Percentiles rank a stretch among this genome's conserved stretches.
phyloP scores from a whole-genome alignment of 2,888 invertebrate species.

The Troides helena region DNA sequence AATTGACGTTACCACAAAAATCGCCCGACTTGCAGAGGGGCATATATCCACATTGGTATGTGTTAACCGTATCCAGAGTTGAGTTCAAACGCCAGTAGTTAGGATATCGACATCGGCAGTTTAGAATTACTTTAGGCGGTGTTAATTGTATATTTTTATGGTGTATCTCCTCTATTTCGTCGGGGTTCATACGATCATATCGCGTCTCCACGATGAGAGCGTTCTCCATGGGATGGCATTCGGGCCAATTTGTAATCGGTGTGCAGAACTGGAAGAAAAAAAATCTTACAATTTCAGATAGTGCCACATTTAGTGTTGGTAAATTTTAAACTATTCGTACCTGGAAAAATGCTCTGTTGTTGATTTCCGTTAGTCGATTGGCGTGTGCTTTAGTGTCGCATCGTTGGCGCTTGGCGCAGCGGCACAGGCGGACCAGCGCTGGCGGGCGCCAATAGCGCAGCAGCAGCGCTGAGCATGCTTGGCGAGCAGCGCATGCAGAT shows the following conservation, averaged over 20 bases:
- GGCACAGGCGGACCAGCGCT: constrained; percentile 81
- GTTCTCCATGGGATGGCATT: constrained; percentile 55
- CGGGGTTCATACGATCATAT: constrained; percentile 59
- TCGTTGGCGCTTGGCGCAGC: constrained; percentile 75
- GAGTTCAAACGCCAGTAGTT: constrained; percentile 74
- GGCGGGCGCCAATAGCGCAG: constrained; percentile 80
- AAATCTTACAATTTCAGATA: background rate
- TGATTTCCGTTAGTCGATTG: constrained; percentile 64
- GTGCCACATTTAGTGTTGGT: background rate
- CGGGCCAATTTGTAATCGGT: constrained; percentile 58
- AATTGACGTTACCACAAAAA: constrained; percentile 82
- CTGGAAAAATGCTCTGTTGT: constrained; percentile 82
- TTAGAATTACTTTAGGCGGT: constrained; percentile 66
- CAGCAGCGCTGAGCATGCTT: constrained; percentile 78
- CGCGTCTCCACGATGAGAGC: constrained; percentile 59
- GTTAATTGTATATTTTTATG: constrained; percentile 59
- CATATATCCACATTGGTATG: constrained; percentile 75
- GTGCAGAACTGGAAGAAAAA: constrained; percentile 72
- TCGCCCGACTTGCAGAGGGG: constrained; percentile 76
- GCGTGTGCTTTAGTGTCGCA: constrained; percentile 51
- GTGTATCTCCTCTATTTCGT: constrained; percentile 63
- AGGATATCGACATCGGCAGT: constrained; percentile 73
- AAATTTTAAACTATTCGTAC: constrained; percentile 49
- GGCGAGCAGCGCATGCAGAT: constrained; percentile 66
- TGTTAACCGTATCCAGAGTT: constrained; percentile 40